These are phyloP conservation scores for Gerris lacustris DNA, from an alignment of 2,888 invertebrate species.

Conservation along the genomic window DNA sequence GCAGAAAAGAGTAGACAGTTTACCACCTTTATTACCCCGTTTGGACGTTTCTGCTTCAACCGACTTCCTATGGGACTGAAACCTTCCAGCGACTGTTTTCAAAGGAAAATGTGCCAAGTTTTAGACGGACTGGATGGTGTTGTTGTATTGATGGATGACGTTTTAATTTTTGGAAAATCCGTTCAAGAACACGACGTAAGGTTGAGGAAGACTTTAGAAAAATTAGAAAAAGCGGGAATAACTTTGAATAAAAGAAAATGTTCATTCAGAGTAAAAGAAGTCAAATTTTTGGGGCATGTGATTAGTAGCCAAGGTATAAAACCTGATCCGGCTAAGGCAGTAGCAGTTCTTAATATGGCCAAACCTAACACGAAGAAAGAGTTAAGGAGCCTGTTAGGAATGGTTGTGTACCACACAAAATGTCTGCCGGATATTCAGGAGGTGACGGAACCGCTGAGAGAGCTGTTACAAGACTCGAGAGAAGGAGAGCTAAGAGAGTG, in stretches of 20 bases:
- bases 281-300: background rate
- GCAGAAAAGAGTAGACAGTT: no score
- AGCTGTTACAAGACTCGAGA: background rate
- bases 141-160: constrained; percentile 17
- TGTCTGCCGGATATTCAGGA: background rate
- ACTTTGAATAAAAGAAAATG: background rate
- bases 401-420: background rate
- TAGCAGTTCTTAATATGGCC: background rate
- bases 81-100: constrained; percentile 23
- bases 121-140: constrained; percentile 22
- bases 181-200: background rate
- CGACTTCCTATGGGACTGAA: constrained; percentile 28
- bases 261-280: background rate
- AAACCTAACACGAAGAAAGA: background rate
- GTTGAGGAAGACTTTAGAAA: background rate
- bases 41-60: constrained; percentile 27
- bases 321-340: background rate
- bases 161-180: constrained; percentile 10
- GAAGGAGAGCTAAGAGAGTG: background rate
- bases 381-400: background rate
- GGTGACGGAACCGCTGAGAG: background rate
- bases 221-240: background rate
- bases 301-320: background rate
- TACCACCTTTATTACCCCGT: constrained; percentile 25
- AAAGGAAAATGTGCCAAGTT: constrained; percentile 19